Base-by-base conservation (phyloP, 2,888 invertebrate genomes). In the Temnothorax unifasciatus region DNA sequence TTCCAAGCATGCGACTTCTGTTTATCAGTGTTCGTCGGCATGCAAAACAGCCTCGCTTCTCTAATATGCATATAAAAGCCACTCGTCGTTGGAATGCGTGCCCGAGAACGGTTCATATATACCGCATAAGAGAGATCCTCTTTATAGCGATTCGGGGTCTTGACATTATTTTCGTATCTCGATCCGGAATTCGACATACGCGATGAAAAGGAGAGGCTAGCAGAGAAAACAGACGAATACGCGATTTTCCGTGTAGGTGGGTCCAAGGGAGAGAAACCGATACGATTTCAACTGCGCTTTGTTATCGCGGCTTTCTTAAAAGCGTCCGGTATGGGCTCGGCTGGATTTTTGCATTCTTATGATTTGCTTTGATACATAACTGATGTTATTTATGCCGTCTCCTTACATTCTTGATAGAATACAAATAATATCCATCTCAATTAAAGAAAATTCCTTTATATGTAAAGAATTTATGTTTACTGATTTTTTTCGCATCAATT, bases 11-110 rank as follows among this genome's bases (percentile, higher is more conserved):
- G 57, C 66, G 54, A 61, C 54, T 68, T 77, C 77, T 68, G 68
- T 77, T 77, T 77, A 66, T 77, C 77, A 68, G 54, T 29, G 44
- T 41, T 77, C 77, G 54, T 68, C 44, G 54, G 54, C 54, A 77
- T 77, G 66, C 77, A 68, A 68, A 68, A 54, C 68, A 57, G 54
- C n/a, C 54, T 68, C 68, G 54, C 77, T 44, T 57, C 54, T 77
- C 77, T 77, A 77, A 77, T 68, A 68, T 77, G 68, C 68, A 77
- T 77, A 77, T 77, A 77, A 77, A 77, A 77, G 68, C 77, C 77
- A 77, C 77, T 77, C 68, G 68, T 68, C 68, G 54, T 68, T 15
- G 66, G 66, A 68, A 77, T 77, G 54, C 54, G 15, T 44, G 15
- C 66, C 66, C 54, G 54, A 77, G 68, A 54, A 54, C 44, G n/a